A percentile compares a stretch with the other conserved stretches of the same genome.
Conservation (phyloP, 2,888 invertebrate species). For the Thereva unica region DNA sequence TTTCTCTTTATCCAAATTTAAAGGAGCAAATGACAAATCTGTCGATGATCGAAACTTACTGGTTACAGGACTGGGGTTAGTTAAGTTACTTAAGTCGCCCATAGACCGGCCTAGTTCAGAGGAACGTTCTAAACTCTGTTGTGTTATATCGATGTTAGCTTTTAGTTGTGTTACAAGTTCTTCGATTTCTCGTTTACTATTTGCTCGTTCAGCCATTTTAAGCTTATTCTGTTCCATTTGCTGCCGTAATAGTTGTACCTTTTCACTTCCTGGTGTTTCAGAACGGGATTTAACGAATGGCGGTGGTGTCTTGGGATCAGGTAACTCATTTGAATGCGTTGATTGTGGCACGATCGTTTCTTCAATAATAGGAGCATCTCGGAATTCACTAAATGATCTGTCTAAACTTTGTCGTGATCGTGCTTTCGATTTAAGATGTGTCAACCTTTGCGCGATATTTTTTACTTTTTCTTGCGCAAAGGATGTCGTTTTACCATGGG, state of each 20-base stretch:
- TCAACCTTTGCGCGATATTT: conserved; percentile 51
- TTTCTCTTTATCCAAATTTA: conserved; percentile 51
- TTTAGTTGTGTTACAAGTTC: conserved; percentile 61
- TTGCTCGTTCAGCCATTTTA: conserved; percentile 61
- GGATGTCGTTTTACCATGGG: conserved; percentile 50
- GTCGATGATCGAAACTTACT: conserved; percentile 53
- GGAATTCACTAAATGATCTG: conserved; percentile 32
- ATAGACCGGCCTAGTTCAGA: conserved; percentile 56
- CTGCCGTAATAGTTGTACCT: conserved; percentile 60
- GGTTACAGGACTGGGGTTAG: conserved; percentile 44
- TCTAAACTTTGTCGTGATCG: conserved; percentile 45
- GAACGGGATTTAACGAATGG: conserved; percentile 34
- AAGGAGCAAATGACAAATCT: conserved; percentile 50
- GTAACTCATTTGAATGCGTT: conserved; percentile 11
- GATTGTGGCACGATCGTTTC: background rate
- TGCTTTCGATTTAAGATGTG: conserved; percentile 50
- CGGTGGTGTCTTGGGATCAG: background rate
- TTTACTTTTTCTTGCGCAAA: conserved; percentile 52
- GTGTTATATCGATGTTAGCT: conserved; percentile 62
- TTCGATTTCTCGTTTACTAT: conserved; percentile 61
- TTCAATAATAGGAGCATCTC: conserved; percentile 37
- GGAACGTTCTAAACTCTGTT: conserved; percentile 51
- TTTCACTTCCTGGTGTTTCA: conserved; percentile 60
- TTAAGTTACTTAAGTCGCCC: conserved; percentile 50
- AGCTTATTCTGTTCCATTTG: conserved; percentile 63